Evolutionary conservation across 2,888 invertebrate genomes (phyloP).

Genomic region (Eulithis testata): DNA sequence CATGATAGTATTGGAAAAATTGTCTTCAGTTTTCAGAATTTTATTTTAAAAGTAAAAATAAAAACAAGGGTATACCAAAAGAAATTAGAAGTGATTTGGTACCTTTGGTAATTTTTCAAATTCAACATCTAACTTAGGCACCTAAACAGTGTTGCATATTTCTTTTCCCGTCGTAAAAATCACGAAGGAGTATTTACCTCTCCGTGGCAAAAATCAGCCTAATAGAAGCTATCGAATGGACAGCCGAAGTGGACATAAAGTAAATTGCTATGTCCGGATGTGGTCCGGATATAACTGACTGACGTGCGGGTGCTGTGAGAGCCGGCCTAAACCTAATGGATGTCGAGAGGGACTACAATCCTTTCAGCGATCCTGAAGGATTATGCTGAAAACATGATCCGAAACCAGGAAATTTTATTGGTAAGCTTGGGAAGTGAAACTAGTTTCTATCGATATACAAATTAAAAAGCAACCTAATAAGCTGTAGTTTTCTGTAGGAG

Average conservation of each 20-base stretch:
- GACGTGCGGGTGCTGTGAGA: slow-evolving; percentile 39
- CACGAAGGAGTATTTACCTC: background rate
- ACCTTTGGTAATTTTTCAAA: too few species aligned
- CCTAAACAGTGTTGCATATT: too few species aligned
- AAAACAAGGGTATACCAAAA: too few species aligned
- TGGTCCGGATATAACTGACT: slow-evolving; percentile 42
- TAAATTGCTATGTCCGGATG: slow-evolving; percentile 42
- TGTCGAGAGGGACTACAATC: slow-evolving; percentile 18
- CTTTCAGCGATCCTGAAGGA: slow-evolving; percentile 19
- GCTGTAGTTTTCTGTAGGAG: too few species aligned
- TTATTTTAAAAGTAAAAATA: background rate
- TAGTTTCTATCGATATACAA: background rate
- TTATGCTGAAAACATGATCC: slow-evolving; percentile 15
- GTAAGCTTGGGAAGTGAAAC: background rate
- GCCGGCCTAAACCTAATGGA: slow-evolving; percentile 39
- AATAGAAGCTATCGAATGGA: slow-evolving; percentile 7
- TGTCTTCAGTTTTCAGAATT: background rate
- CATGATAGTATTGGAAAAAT: background rate
- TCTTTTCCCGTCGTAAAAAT: too few species aligned
- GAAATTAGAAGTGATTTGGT: too few species aligned
- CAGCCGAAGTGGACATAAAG: slow-evolving; percentile 31
- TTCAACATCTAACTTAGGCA: too few species aligned
- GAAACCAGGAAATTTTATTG: background rate
- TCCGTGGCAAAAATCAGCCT: background rate
- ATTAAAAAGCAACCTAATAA: too few species aligned